A percentile compares a stretch with the other conserved stretches of the same genome.
Evolutionary conservation across 2,888 invertebrate genomes (phyloP).

Genomic region (Globia sparganii): DNA sequence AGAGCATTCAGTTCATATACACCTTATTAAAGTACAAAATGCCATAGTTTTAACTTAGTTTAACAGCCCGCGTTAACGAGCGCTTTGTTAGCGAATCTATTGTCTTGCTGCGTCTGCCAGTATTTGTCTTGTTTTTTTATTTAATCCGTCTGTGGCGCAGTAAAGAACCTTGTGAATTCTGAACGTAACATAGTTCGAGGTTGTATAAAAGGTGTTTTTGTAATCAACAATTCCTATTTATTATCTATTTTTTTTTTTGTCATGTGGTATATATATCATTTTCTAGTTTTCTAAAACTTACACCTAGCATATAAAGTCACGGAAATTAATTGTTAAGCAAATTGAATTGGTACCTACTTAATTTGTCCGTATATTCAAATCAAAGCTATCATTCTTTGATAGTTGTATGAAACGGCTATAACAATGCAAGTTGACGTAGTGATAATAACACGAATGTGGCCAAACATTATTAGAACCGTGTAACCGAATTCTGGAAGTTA

Average conservation of each 20-base stretch:
- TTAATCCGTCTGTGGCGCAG: neutral
- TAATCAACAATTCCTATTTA: neutral
- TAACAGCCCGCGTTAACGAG: neutral
- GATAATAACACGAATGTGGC: neutral
- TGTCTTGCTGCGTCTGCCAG: neutral
- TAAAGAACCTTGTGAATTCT: neutral
- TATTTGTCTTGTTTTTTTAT: neutral
- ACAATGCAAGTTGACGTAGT: too few relatives aligned
- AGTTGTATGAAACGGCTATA: neutral
- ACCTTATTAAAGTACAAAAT: neutral
- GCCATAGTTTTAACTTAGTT: neutral
- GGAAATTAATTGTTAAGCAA: too few relatives aligned
- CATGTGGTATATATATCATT: neutral
- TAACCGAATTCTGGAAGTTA: neutral
- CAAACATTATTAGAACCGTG: too few relatives aligned
- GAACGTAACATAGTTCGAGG: too few relatives aligned
- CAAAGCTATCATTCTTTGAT: neutral
- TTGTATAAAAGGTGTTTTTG: neutral
- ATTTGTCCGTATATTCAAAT: neutral
- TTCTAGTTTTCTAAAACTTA: neutral
- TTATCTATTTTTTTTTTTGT: neutral
- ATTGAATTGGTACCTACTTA: neutral
- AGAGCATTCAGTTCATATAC: too few relatives aligned
- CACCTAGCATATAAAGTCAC: neutral
- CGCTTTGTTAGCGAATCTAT: neutral